A percentile compares a stretch with the other conserved stretches of the same genome.
Evolutionary conservation across 2,113 vertebrate genomes (phyloP).

Genomic region (Gadus chalcogrammus): DNA sequence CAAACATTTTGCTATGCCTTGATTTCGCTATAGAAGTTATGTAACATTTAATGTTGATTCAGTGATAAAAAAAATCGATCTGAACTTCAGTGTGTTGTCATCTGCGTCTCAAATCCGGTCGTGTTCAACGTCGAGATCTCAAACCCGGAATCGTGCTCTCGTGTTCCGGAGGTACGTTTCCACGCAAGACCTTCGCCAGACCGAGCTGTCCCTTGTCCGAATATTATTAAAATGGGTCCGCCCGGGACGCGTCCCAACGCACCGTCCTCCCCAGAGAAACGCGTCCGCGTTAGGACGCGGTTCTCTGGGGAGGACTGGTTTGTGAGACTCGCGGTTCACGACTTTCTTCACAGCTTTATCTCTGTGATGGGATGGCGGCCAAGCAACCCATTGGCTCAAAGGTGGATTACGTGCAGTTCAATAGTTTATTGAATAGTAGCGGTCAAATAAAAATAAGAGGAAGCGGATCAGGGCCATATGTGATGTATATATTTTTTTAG

Average conservation of each 20-base stretch:
- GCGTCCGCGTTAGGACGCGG: too few relatives aligned
- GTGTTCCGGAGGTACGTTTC: constrained; percentile 46
- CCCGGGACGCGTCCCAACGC: too few relatives aligned
- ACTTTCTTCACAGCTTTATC: background rate
- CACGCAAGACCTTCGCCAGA: constrained; percentile 34
- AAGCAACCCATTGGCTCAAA: too few relatives aligned
- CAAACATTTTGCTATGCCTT: constrained; percentile 62
- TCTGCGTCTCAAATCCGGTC: constrained; percentile 48
- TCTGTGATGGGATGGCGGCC: background rate
- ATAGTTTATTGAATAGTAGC: too few relatives aligned
- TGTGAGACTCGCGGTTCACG: constrained; percentile 36
- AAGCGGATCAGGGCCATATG: too few relatives aligned
- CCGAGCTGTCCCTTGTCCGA: background rate
- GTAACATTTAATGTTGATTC: constrained; percentile 57
- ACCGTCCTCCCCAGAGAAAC: too few relatives aligned
- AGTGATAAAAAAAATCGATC: constrained; percentile 48
- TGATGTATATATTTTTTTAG: too few relatives aligned
- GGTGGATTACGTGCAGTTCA: too few relatives aligned
- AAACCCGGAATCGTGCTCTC: constrained; percentile 55
- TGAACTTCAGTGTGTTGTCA: constrained; percentile 64
- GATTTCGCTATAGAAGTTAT: constrained; percentile 55
- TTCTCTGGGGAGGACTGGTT: constrained; percentile 43
- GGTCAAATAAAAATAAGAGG: too few relatives aligned
- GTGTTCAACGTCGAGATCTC: constrained; percentile 58
- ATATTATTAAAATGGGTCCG: background rate